A percentile compares a stretch with the other conserved stretches of the same genome.
Conservation (phyloP, 2,888 invertebrate species). For the Electrophaes corylata region DNA sequence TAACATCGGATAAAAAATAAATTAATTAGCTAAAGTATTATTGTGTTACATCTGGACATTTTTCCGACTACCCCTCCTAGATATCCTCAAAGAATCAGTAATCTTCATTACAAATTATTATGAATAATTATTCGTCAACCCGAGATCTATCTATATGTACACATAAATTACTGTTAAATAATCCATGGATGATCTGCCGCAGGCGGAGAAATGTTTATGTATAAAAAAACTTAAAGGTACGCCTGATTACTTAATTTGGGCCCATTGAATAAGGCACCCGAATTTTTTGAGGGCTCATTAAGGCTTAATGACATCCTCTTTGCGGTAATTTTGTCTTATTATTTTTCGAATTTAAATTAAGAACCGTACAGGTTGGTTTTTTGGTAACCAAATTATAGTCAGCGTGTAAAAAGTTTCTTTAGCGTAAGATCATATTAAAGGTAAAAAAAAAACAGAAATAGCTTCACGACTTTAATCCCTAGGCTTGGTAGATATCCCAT, state of each 20-base stretch:
- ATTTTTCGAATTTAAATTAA: slow-evolving; percentile 32
- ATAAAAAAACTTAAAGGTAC: slow-evolving; percentile 27
- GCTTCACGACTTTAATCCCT: too few relatives aligned
- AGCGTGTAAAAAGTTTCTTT: neutral
- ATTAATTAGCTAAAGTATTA: too few relatives aligned
- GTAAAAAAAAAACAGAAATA: too few relatives aligned
- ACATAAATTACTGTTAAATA: slow-evolving; percentile 33
- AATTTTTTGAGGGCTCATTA: slow-evolving; percentile 31
- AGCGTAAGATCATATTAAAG: too few relatives aligned
- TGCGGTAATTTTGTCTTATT: slow-evolving; percentile 30
- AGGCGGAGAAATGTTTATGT: slow-evolving; percentile 38
- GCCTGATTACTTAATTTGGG: slow-evolving; percentile 40
- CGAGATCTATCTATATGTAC: neutral
- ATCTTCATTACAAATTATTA: neutral
- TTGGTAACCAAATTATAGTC: neutral
- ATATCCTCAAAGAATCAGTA: too few relatives aligned
- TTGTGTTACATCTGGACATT: too few relatives aligned
- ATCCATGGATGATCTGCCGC: slow-evolving; percentile 30
- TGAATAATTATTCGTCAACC: neutral
- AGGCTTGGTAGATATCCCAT: too few relatives aligned
- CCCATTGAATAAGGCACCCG: slow-evolving; percentile 32
- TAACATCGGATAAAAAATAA: too few relatives aligned
- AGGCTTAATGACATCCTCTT: slow-evolving; percentile 32
- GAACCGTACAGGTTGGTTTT: slow-evolving; percentile 15
- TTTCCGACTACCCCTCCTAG: too few relatives aligned